Base-by-base conservation (phyloP, 1,140 invertebrate species). In the Heliconius melpomene region DNA sequence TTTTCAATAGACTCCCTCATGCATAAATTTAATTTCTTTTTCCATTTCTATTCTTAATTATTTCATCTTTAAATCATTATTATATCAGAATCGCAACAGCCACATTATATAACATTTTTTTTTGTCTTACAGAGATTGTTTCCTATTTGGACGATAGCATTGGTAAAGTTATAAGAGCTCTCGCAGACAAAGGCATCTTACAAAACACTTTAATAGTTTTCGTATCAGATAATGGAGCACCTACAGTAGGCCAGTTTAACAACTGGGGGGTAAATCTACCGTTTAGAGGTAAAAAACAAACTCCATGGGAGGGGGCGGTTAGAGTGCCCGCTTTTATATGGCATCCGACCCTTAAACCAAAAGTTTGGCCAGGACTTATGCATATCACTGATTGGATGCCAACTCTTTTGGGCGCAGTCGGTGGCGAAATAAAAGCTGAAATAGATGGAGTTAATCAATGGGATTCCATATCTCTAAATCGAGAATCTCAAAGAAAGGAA, bases 301-400 rank as follows among this genome's bases (percentile, higher is more conserved):
- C 97, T 1, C 95, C 97, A 1, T 99, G 97, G 97, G 98, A 99
- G 95, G 98, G 98, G 8, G 98, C 96, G 1, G 96, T 97, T 0
- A 95, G 98, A 81, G 97, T 97, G 1, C 95, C 96, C 2, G 97
- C 97, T 0, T 97, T 98, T 54, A 94, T 99, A 78, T 98, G 97
- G 97, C 98, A 97, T 92, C 96, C 97, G 0, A 87, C 95, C 82
- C 92, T 96, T n/a, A 96, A 72, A 91, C 95, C 76, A 90, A 95
- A 83, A 88, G 96, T 88, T 94, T 98, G 23, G 96, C 95, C 96
- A 79, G 95, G 98, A 66, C 91, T 98, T 71, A 97, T 98, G 90
- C 97, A 98, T 85, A 96, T 99, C 8, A 96, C 95, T n/a, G 98
- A 99, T 91, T 98, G 98, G 97, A 89, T 99, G 54, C 98, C 98